Percentiles rank a stretch among this genome's conserved stretches.
These are phyloP conservation scores for Aphis craccivora DNA, from an alignment of 1,140 invertebrate species.

Conservation along the genomic window DNA sequence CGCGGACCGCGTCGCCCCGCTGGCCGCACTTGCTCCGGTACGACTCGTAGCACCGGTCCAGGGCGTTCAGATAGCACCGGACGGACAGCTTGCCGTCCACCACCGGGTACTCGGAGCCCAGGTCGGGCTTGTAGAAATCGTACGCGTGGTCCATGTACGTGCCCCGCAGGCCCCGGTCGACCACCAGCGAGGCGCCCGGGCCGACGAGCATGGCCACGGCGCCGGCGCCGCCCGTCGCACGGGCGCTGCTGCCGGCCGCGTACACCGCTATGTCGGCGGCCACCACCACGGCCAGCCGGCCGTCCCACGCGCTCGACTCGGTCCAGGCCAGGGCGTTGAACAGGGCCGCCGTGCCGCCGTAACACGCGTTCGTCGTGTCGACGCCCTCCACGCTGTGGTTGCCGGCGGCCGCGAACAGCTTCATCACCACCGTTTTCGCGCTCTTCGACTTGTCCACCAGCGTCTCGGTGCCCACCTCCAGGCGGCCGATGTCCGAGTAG, in stretches of 20 bases:
- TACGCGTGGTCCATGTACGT: conserved; percentile 94
- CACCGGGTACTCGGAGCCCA: conserved; percentile 91
- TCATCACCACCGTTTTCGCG: conserved; percentile 96
- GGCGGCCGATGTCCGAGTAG: conserved; percentile 83
- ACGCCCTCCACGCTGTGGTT: conserved; percentile 95
- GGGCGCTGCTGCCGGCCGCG: conserved; percentile 78
- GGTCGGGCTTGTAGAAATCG: conserved; percentile 98
- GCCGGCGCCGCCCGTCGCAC: conserved; percentile 97
- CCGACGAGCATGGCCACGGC: conserved; percentile 96
- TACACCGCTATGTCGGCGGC: conserved; percentile 97
- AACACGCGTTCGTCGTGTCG: conserved; percentile 98
- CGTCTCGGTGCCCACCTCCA: conserved; percentile 98
- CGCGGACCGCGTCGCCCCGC: conserved; percentile 62
- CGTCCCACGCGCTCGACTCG: conserved; percentile 96
- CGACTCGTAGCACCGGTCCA: conserved; percentile 91
- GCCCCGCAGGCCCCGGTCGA: conserved; percentile 85
- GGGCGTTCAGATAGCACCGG: conserved; percentile 89
- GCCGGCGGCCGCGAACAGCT: conserved; percentile 84
- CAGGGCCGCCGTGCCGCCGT: conserved; percentile 96
- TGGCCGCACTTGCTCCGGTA: conserved; percentile 77
- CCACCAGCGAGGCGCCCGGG: conserved; percentile 87
- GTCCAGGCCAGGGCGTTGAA: conserved; percentile 97
- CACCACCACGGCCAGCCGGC: conserved; percentile 92
- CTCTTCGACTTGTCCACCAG: conserved; percentile 98
- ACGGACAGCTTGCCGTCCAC: conserved; percentile 97